Base-by-base conservation (phyloP, 2,113 vertebrate genomes). In the Laticauda laticaudata region DNA sequence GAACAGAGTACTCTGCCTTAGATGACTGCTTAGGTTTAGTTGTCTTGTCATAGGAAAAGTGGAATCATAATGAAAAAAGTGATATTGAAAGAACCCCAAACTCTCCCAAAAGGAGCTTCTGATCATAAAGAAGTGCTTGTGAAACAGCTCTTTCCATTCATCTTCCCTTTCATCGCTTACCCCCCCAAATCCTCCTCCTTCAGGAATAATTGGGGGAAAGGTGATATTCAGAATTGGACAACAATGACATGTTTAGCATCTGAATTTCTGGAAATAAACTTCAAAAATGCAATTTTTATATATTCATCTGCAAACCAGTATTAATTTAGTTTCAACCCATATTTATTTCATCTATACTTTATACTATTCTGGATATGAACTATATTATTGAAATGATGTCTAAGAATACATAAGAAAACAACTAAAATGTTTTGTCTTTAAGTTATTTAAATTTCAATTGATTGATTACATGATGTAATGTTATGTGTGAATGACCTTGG, bases 11-110 rank as follows among this genome's bases (percentile, higher is more conserved):
- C 23, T 34, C 29, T 10, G n/a, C 4, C 9, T 15, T 48, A 56
- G 5, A 26, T 55, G 10, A 92, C 92, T 94, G 34, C 39, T 88
- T 29, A 39, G 87, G 55, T 51, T 53, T 69, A 34, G 5, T 86
- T 55, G 92, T 92, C 21, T 11, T 93, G 91, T 61, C 86, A 81
- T 89, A 29, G 29, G 61, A 69, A 69, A 69, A 69, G 61, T 69
- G 61, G 61, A 5, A 69, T 29, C 29, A 69, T 64, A 29, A n/a
- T 75, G 29, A 29, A 2, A 29, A 23, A 23, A 23, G 2, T 55
- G 61, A 64, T 43, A 10, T 39, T 15, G 53, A 45, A 24, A 81
- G 15, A 45, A 26, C 21, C 3, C 1, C 34, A 1, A 2, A 45
- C 4, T 14, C 29, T 43, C 7, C 26, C 6, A 2, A 54, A 15